A percentile compares a stretch with the other conserved stretches of the same genome.
These are phyloP conservation scores for Promerops cafer DNA, from an alignment of 2,113 vertebrate species.

Conservation along the genomic window DNA sequence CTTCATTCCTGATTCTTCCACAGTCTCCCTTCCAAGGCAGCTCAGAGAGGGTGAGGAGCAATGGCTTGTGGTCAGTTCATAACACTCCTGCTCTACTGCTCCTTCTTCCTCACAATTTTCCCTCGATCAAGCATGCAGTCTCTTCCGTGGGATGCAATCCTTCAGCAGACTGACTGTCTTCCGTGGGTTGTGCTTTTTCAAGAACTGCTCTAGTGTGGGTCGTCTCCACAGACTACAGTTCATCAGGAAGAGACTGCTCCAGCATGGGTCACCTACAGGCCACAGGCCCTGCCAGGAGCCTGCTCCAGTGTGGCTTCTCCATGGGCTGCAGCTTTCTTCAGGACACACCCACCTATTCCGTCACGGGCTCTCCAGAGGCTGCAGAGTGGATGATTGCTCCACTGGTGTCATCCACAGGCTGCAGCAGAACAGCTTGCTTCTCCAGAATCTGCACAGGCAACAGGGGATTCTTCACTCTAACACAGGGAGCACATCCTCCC, in stretches of 20 bases:
- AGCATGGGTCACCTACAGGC: accelerated
- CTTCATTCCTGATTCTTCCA: neutral
- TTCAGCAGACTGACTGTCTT: too few relatives aligned
- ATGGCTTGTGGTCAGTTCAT: neutral
- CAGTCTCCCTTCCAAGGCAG: neutral
- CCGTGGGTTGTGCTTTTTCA: neutral
- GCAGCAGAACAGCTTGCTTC: neutral
- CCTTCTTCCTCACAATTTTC: neutral
- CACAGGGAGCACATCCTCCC: accelerated
- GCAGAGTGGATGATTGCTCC: neutral
- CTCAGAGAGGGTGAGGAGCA: neutral
- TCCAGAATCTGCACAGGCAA: neutral
- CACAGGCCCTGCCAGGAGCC: neutral
- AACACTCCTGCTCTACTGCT: accelerated
- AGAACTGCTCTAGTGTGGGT: neutral
- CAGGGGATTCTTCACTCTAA: neutral
- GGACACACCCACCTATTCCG: neutral
- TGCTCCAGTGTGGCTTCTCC: neutral
- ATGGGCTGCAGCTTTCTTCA: neutral
- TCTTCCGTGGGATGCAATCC: neutral
- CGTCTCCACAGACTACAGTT: accelerated
- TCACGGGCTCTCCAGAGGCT: accelerated
- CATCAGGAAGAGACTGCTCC: neutral
- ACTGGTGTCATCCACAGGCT: neutral
- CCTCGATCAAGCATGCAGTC: neutral